These are phyloP conservation scores for Spilarctia lutea DNA, from an alignment of 2,888 invertebrate genomes.

Conservation along the genomic window DNA sequence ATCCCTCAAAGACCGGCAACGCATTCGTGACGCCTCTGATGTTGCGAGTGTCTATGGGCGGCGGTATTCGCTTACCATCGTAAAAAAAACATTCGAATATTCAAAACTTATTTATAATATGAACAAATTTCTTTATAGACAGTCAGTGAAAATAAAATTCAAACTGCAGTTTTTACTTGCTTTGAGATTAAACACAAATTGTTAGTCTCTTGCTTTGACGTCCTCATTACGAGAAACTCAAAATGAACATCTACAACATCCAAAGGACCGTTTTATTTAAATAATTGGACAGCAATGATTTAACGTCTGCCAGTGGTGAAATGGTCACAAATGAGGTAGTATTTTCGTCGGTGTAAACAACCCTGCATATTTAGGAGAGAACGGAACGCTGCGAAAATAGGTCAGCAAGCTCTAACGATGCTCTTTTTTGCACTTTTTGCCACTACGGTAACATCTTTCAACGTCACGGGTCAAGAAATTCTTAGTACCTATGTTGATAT, in stretches of 20 bases:
- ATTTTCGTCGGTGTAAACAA: conserved; percentile 38
- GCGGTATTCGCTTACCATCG: too few relatives aligned
- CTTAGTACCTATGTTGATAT: conserved; percentile 35
- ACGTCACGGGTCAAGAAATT: conserved; percentile 37
- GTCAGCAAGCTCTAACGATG: conserved; percentile 71
- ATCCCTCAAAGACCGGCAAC: too few relatives aligned
- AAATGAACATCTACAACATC: conserved; percentile 6
- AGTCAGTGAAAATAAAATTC: neutral
- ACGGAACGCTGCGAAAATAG: conserved; percentile 60
- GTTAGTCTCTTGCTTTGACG: conserved; percentile 3
- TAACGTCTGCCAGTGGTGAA: conserved; percentile 29
- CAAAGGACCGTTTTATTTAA: conserved; percentile 12
- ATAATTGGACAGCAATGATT: conserved; percentile 25
- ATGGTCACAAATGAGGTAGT: conserved; percentile 28
- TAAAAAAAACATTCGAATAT: neutral
- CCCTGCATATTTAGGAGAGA: conserved; percentile 20
- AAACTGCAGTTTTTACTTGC: neutral
- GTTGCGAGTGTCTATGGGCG: too few relatives aligned
- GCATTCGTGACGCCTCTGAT: too few relatives aligned
- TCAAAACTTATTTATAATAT: neutral
- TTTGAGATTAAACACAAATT: conserved; percentile 3
- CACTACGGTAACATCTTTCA: conserved; percentile 46
- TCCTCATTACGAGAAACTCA: conserved; percentile 15
- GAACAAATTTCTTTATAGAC: neutral
- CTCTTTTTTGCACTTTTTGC: conserved; percentile 66